Evolutionary conservation across 2,888 invertebrate genomes (phyloP), one percentile per base, ranked within the genome.

Genomic region (Omphaloscelis lunosa): DNA sequence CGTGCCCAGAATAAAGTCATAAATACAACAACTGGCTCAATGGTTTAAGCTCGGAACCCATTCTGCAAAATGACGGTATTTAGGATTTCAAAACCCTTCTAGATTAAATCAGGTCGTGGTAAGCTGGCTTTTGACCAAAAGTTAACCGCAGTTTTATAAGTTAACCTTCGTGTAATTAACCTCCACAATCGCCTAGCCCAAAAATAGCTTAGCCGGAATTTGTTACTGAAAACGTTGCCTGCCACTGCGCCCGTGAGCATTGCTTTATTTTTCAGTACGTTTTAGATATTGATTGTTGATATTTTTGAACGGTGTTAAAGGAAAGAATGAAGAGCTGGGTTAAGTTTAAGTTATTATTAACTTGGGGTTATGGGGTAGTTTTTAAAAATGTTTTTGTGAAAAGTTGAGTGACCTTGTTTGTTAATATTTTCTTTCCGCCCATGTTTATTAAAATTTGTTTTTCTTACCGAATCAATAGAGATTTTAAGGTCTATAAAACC

Each of bases 151-250:
- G 15, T 56, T 62, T 62, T 6, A 41, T 27, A 65, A 79, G 58
- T 75, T 63, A 48, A 68, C 61, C 66, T 80, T 76, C 65, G 69
- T 48, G 3, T 12, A 34, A 62, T 67, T 23, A 73, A 66, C 48
- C 56, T 80, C n/a, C 20, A 76, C n/a, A 67, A 72, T 69, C 61
- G 27, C 66, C 58, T 45, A 51, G 17, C 7, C 59, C 45, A 29
- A 86, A 85, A 86, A 85, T 83, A 83, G 66, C 74, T 65, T 70
- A 75, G 66, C 69, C 77, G 78, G 78, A 79, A 76, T 69, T 86
- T 81, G 80, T 84, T 84, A 79, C 80, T 84, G 75, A 72, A 79
- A 85, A 79, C 68, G 79, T 62, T 86, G 83, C 77, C 79, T 61
- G 77, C 70, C 72, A 62, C 66, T 75, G 71, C 45, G 75, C 68